A percentile compares a stretch with the other conserved stretches of the same genome.
phyloP scores from a whole-genome alignment of 2,113 vertebrate genomes.

The Euleptes europaea region DNA sequence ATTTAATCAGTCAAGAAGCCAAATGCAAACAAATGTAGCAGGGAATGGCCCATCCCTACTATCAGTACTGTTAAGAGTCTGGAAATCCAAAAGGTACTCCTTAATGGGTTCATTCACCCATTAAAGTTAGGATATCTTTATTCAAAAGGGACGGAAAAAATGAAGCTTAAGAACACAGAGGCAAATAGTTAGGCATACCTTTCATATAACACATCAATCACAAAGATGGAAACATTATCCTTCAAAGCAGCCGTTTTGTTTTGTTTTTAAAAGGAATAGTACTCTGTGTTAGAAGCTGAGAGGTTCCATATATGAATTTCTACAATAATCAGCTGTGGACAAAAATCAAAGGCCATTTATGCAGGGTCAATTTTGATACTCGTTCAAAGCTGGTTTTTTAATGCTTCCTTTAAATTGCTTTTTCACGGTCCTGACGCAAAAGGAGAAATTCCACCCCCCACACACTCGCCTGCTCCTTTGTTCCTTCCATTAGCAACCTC shows the following conservation, averaged over 20 bases:
- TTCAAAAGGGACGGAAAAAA: constrained; percentile 31
- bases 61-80: background rate
- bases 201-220: background rate
- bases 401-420: too few relatives aligned
- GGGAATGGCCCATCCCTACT: background rate
- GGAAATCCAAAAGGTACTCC: background rate
- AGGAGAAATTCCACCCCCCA: too few relatives aligned
- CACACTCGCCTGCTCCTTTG: too few relatives aligned
- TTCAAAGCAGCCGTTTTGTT: background rate
- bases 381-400: too few relatives aligned
- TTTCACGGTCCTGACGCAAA: too few relatives aligned
- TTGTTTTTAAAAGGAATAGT: background rate
- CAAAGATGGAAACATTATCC: background rate
- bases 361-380: too few relatives aligned
- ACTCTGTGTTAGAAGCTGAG: background rate
- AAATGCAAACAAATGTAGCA: background rate
- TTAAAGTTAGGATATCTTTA: background rate
- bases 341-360: too few relatives aligned
- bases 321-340: background rate
- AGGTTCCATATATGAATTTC: background rate
- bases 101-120: background rate
- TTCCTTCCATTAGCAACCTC: too few relatives aligned
- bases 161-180: background rate
- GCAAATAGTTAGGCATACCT: constrained; percentile 9
- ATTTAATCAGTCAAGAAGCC: background rate